Percentiles rank a stretch among this genome's conserved stretches.
These are phyloP conservation scores for Dasysyrphus albostriatus DNA, from an alignment of 2,888 invertebrate species.

Conservation along the genomic window DNA sequence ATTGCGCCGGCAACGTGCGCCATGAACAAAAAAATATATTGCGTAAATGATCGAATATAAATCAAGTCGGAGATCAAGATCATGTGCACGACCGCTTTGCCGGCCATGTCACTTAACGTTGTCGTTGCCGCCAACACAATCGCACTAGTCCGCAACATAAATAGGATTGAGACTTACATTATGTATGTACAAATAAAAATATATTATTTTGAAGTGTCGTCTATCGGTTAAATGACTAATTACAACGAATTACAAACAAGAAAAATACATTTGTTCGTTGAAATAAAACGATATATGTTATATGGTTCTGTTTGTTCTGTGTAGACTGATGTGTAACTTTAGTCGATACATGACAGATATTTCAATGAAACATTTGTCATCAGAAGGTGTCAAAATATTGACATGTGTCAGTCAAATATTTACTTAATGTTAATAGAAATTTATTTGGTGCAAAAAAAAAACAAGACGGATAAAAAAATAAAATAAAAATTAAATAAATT, in stretches of 20 bases:
- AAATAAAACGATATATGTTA: not conserved
- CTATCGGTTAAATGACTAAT: conserved; percentile 19
- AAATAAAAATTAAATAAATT: no score
- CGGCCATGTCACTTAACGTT: not conserved
- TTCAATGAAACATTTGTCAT: conserved; percentile 27
- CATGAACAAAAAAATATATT: conserved; percentile 32
- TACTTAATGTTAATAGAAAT: not conserved
- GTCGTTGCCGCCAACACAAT: not conserved
- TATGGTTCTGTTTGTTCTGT: not conserved
- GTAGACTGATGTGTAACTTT: not conserved
- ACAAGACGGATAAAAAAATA: not conserved
- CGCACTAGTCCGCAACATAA: not conserved
- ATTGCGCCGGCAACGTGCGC: conserved; percentile 17
- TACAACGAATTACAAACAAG: not conserved
- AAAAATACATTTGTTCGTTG: not conserved
- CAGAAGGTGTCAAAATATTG: conserved; percentile 34
- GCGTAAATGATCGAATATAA: conserved; percentile 59
- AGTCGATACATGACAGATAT: conserved; percentile 18
- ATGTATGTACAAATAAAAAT: not conserved
- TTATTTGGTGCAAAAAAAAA: not conserved
- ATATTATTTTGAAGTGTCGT: not conserved
- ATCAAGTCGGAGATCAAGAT: conserved; percentile 66
- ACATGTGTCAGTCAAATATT: not conserved
- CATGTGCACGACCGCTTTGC: conserved; percentile 54
- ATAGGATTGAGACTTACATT: not conserved